Evolutionary conservation across 2,888 invertebrate genomes (phyloP).

Genomic region (Aplocera efformata): DNA sequence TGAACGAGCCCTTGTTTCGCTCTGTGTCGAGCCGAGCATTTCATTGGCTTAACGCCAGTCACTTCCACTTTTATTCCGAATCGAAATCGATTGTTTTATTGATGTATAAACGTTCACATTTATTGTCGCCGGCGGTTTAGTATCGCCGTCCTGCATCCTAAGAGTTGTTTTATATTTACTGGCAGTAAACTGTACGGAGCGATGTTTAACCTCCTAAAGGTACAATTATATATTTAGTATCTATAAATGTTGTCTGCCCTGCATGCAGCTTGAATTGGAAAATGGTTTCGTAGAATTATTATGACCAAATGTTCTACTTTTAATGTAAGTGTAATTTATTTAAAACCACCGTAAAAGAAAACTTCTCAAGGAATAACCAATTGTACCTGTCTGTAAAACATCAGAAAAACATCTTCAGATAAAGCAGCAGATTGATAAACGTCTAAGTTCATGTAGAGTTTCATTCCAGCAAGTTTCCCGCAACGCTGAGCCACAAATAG

Average conservation of each 20-base stretch:
- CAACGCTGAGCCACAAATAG: conserved; percentile 5
- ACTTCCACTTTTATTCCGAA: conserved; percentile 64
- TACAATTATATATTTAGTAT: conserved; percentile 33
- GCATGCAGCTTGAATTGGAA: conserved; percentile 15
- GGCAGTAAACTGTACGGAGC: conserved; percentile 47
- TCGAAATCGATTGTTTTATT: conserved; percentile 70
- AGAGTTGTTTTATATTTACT: conserved; percentile 61
- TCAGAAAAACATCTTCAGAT: no score
- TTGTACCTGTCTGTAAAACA: no score
- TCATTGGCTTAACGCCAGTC: conserved; percentile 68
- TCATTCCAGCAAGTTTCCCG: neutral
- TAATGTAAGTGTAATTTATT: no score
- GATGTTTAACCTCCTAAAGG: conserved; percentile 42
- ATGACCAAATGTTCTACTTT: no score
- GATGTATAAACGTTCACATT: conserved; percentile 62
- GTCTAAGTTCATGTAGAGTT: neutral
- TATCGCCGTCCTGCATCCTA: conserved; percentile 53
- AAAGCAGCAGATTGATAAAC: neutral
- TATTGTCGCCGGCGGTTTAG: conserved; percentile 61
- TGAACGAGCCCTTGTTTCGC: conserved; percentile 49
- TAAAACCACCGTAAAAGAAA: no score
- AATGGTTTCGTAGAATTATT: neutral
- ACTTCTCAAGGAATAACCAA: no score
- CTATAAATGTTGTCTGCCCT: conserved; percentile 25
- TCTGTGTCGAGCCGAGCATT: conserved; percentile 47